A percentile compares a stretch with the other conserved stretches of the same genome.
phyloP scores from a whole-genome alignment of 2,888 invertebrate species.

The Lepetodrilus schrolli region DNA sequence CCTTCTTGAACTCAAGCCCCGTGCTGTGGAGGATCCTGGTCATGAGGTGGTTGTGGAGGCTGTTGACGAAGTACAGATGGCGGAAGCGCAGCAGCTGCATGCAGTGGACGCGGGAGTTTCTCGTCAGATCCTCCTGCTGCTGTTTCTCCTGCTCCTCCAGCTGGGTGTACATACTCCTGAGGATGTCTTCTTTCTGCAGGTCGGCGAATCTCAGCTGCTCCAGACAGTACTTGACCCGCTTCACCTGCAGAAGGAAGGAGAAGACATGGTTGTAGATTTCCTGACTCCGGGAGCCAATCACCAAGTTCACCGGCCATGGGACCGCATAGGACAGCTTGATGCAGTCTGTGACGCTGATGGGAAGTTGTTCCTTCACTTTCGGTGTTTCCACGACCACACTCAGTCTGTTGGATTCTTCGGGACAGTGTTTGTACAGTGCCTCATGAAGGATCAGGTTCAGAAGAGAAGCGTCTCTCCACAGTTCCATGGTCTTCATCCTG shows the following conservation, averaged over 20 bases:
- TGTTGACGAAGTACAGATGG: constrained; percentile 75
- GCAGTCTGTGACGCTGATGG: constrained; percentile 64
- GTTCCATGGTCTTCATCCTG: constrained; percentile 50
- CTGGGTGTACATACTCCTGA: constrained; percentile 33
- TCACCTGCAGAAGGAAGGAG: constrained; percentile 72
- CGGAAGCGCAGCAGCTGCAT: constrained; percentile 73
- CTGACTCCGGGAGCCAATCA: constrained; percentile 65
- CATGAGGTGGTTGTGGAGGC: constrained; percentile 75
- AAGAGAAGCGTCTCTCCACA: constrained; percentile 57
- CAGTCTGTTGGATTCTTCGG: constrained; percentile 56
- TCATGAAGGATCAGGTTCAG: constrained; percentile 71
- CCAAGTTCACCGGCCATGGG: constrained; percentile 72
- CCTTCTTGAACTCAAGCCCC: constrained; percentile 69
- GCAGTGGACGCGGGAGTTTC: constrained; percentile 62
- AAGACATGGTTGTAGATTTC: constrained; percentile 71
- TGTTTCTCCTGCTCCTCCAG: too few species aligned
- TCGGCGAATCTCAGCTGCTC: constrained; percentile 70
- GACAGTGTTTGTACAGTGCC: constrained; percentile 62
- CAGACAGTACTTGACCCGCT: constrained; percentile 72
- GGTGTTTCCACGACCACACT: constrained; percentile 45
- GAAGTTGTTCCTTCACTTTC: constrained; percentile 43
- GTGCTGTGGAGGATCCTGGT: constrained; percentile 72
- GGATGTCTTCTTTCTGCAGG: constrained; percentile 45
- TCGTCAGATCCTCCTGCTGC: constrained; percentile 44
- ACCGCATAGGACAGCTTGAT: constrained; percentile 64